Evolutionary conservation across 1,140 invertebrate genomes (phyloP).

Genomic region (Diorhabda sublineata): DNA sequence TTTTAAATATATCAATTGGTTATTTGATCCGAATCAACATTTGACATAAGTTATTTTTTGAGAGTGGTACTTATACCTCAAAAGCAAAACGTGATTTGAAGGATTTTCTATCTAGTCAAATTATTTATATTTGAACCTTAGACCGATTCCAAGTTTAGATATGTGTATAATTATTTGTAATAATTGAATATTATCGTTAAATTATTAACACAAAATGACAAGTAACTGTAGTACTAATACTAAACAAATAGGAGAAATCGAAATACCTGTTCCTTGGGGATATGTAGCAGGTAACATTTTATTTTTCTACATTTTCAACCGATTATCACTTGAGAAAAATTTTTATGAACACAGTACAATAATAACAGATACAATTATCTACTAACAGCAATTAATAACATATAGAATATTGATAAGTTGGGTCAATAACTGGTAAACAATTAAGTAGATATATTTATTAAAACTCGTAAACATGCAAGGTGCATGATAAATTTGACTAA

Average conservation of each 20-base stretch:
- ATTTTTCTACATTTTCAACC: neutral
- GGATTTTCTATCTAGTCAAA: no score
- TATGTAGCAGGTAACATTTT: conserved; percentile 9
- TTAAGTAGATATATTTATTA: neutral
- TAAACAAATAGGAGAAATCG: conserved; percentile 9
- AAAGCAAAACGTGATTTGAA: no score
- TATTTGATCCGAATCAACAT: no score
- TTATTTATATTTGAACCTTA: no score
- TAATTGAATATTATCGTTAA: no score
- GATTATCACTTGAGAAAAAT: neutral
- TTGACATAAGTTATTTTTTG: no score
- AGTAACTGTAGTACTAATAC: neutral
- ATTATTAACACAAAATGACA: neutral
- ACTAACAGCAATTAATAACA: neutral
- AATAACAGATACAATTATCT: neutral
- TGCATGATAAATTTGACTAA: no score
- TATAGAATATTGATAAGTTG: neutral
- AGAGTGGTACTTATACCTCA: no score
- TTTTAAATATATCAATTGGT: no score
- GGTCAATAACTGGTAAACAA: neutral
- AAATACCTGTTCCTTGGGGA: conserved; percentile 12
- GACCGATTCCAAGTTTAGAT: no score
- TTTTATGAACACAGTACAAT: neutral
- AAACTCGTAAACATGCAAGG: neutral
- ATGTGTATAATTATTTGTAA: no score